Evolutionary conservation across 2,797 vertebrate genomes (phyloP).

Genomic region (Rhinichthys osculus): DNA sequence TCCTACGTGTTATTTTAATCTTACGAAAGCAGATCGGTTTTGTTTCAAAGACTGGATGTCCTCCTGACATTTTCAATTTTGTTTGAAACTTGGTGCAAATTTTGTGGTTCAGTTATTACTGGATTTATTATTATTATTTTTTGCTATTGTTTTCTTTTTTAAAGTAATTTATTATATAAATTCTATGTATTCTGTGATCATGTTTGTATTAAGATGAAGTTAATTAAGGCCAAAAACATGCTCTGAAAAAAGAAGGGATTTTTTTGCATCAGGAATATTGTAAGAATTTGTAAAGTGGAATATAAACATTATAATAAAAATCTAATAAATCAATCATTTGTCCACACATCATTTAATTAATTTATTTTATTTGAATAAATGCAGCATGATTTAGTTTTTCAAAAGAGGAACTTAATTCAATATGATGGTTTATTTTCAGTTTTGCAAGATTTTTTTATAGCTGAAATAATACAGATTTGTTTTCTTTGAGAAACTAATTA

Average conservation of each 20-base stretch:
- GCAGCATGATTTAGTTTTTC: too few species aligned
- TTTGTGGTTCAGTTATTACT: slow-evolving; percentile 12
- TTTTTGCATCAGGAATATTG: slow-evolving; percentile 54
- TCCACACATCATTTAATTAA: background rate
- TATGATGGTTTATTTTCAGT: background rate
- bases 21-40: slow-evolving; percentile 1
- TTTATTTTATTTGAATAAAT: background rate
- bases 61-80: slow-evolving; percentile 40
- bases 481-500: background rate
- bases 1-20: slow-evolving; percentile 21
- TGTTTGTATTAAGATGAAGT: slow-evolving; percentile 52
- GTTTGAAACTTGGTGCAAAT: slow-evolving; percentile 46
- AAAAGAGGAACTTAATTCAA: background rate
- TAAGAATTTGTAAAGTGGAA: slow-evolving; percentile 50
- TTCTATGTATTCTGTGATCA: slow-evolving; percentile 41
- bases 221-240: slow-evolving; percentile 40
- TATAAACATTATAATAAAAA: slow-evolving; percentile 48
- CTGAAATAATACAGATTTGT: background rate
- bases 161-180: slow-evolving; percentile 54
- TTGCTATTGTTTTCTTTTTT: slow-evolving; percentile 42
- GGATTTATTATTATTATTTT: slow-evolving; percentile 3
- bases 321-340: background rate
- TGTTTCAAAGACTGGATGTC: slow-evolving; percentile 27
- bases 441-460: background rate
- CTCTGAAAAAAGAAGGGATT: slow-evolving; percentile 52